Percentiles rank a stretch among this genome's conserved stretches.
Evolutionary conservation across 2,888 invertebrate species (phyloP).

Genomic region (Andrena praecox): DNA sequence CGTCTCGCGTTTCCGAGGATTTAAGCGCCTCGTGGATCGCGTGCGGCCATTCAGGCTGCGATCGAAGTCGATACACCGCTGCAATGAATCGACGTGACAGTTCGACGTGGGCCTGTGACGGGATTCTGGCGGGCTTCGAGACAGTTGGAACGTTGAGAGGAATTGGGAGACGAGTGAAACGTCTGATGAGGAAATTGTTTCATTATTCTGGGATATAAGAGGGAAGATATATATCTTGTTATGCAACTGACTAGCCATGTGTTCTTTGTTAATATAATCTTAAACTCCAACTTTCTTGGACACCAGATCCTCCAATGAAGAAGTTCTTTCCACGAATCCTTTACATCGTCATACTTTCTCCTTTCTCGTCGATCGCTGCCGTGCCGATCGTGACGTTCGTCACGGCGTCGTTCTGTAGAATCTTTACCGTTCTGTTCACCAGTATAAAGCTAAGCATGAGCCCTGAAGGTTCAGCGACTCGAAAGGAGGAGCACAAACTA

Average conservation of each 20-base stretch:
- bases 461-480: neutral
- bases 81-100: neutral
- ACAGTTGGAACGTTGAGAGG: neutral
- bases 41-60: neutral
- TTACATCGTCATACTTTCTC: slow-evolving; percentile 10
- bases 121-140: too few relatives aligned
- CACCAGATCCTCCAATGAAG: neutral
- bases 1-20: slow-evolving; percentile 23
- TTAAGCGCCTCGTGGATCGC: slow-evolving; percentile 14
- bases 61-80: neutral
- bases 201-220: too few relatives aligned
- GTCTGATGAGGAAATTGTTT: too few relatives aligned
- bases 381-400: neutral
- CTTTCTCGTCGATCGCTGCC: slow-evolving; percentile 17
- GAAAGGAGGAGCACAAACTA: too few relatives aligned
- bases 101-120: neutral
- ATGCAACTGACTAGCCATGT: too few relatives aligned
- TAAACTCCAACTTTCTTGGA: neutral
- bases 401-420: neutral
- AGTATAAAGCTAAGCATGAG: neutral
- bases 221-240: too few relatives aligned
- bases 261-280: neutral
- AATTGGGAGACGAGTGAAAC: neutral
- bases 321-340: slow-evolving; percentile 11
- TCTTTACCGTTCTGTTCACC: neutral